A percentile compares a stretch with the other conserved stretches of the same genome.
These are phyloP conservation scores for Podarcis siculus DNA, from an alignment of 2,797 vertebrate species.

Conservation along the genomic window DNA sequence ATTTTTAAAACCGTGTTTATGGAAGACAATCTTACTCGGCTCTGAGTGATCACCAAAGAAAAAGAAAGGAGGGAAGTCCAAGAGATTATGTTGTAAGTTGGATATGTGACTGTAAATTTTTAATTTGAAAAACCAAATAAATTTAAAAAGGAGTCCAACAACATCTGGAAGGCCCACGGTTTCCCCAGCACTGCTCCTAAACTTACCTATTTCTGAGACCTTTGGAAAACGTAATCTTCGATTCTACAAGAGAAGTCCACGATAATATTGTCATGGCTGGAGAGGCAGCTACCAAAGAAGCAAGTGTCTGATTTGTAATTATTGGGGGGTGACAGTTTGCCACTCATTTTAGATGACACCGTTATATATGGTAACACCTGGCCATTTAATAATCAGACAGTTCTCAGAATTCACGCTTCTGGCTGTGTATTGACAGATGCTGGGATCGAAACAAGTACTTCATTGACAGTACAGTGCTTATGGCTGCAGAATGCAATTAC, in stretches of 20 bases:
- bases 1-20: too few relatives aligned
- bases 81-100: too few relatives aligned
- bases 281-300: neutral
- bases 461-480: slow-evolving; percentile 4
- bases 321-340: neutral
- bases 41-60: too few relatives aligned
- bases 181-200: too few relatives aligned
- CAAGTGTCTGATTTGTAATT: neutral
- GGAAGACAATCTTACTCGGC: too few relatives aligned
- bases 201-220: neutral
- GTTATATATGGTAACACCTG: neutral
- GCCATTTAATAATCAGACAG: neutral
- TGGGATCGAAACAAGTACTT: slow-evolving; percentile 15
- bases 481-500: slow-evolving; percentile 36
- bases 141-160: too few relatives aligned
- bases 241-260: neutral
- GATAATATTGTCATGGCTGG: neutral
- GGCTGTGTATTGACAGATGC: slow-evolving; percentile 6
- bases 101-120: too few relatives aligned
- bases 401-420: slow-evolving; percentile 4
- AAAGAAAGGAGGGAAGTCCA: too few relatives aligned
- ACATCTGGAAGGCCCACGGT: too few relatives aligned
- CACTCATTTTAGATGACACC: neutral
- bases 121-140: too few relatives aligned
- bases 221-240: neutral